Conservation (phyloP, 2,888 invertebrate genomes). For the Congeria kusceri region DNA sequence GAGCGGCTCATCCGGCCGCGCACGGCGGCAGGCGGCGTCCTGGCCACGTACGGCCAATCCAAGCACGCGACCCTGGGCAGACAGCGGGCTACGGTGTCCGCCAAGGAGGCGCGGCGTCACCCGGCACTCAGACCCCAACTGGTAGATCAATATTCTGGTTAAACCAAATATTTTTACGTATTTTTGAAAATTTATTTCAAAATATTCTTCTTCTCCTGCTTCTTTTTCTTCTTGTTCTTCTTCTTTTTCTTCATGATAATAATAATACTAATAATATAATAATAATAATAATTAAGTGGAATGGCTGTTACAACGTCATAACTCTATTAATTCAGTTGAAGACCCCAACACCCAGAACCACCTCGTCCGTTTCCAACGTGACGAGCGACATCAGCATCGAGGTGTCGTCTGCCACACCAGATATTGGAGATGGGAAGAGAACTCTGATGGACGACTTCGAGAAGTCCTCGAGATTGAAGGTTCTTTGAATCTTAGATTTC, state of each 20-base stretch:
- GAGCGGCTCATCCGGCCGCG: slow-evolving; percentile 63
- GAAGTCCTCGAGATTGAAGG: slow-evolving; percentile 58
- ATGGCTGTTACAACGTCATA: too few relatives aligned
- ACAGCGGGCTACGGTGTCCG: background rate
- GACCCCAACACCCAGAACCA: slow-evolving; percentile 13
- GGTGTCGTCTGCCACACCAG: slow-evolving; percentile 7
- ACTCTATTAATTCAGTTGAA: slow-evolving; percentile 8
- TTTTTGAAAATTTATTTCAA: too few relatives aligned
- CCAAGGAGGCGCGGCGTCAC: background rate
- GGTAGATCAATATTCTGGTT: too few relatives aligned
- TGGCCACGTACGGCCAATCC: slow-evolving; percentile 61
- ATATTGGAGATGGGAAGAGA: slow-evolving; percentile 51
- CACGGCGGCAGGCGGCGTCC: slow-evolving; percentile 57
- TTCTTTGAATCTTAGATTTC: slow-evolving; percentile 28
- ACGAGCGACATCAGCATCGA: slow-evolving; percentile 9
- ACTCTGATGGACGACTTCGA: slow-evolving; percentile 78
- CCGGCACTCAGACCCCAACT: background rate
- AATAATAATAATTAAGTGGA: too few relatives aligned
- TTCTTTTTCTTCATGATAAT: too few relatives aligned
- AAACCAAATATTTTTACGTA: too few relatives aligned
- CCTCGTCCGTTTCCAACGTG: slow-evolving; percentile 23
- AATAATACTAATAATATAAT: too few relatives aligned
- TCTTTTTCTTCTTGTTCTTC: too few relatives aligned
- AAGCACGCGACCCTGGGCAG: background rate
- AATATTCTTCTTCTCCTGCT: too few relatives aligned